These are phyloP conservation scores for Neelides folsomi DNA, from an alignment of 2,888 invertebrate species.

Conservation along the genomic window DNA sequence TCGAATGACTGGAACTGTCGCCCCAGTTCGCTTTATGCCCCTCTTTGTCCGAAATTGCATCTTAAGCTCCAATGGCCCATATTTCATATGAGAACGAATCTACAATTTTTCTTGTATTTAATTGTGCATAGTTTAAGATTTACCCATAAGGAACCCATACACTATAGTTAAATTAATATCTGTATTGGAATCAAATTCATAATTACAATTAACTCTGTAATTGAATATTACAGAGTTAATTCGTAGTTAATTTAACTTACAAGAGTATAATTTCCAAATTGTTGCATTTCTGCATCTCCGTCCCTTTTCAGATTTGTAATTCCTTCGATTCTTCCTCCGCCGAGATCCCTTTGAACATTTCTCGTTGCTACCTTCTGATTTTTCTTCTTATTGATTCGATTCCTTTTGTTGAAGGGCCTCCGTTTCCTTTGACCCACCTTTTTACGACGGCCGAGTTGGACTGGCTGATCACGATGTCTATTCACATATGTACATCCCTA, in stretches of 20 bases:
- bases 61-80: conserved; percentile 26
- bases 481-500: no score
- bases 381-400: conserved; percentile 7
- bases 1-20: conserved; percentile 21
- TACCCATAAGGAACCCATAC: no score
- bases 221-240: background rate
- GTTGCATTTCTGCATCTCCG: conserved; percentile 32
- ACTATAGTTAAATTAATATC: no score
- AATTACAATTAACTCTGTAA: background rate
- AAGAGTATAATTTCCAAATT: conserved; percentile 30
- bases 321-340: conserved; percentile 30
- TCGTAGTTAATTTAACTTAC: conserved; percentile 11
- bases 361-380: conserved; percentile 2
- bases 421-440: conserved; percentile 4
- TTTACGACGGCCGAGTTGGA: conserved; percentile 3
- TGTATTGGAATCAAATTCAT: background rate
- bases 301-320: conserved; percentile 22
- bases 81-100: conserved; percentile 31
- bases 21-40: conserved; percentile 24
- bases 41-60: conserved; percentile 30
- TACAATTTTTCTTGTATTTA: no score
- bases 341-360: conserved; percentile 18
- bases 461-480: conserved; percentile 1
- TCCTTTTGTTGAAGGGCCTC: conserved; percentile 7
- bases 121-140: no score